phyloP scores from a whole-genome alignment of 1,140 invertebrate genomes.

The Pollicipes pollicipes region DNA sequence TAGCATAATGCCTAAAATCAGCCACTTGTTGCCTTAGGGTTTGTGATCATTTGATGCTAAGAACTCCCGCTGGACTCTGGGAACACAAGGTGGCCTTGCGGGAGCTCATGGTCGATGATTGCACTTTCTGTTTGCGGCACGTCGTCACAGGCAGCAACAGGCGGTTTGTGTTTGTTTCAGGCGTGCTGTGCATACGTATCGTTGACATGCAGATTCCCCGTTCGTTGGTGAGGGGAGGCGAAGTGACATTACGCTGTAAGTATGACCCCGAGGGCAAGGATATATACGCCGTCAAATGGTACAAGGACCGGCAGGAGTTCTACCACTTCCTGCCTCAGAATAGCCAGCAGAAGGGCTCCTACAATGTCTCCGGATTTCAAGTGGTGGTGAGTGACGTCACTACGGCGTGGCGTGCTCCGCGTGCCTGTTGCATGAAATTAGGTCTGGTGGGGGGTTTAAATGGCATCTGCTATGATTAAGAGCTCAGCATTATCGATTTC shows the following conservation, averaged over 20 bases:
- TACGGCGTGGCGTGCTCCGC: no score
- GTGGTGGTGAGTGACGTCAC: neutral
- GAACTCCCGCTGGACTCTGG: no score
- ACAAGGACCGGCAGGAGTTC: neutral
- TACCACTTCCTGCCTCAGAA: neutral
- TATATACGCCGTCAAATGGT: slow-evolving; percentile 4
- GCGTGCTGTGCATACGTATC: neutral
- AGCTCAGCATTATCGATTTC: no score
- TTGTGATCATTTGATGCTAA: neutral
- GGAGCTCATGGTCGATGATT: no score
- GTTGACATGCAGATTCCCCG: neutral
- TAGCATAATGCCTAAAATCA: no score
- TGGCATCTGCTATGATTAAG: no score
- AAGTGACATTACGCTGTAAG: neutral
- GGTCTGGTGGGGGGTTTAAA: no score
- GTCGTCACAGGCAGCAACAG: no score
- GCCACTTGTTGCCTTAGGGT: no score
- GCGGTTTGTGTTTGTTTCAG: neutral
- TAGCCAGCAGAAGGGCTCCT: neutral
- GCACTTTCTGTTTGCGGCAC: neutral
- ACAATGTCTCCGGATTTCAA: neutral
- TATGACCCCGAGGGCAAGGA: neutral
- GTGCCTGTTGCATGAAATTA: no score
- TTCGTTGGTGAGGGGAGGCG: neutral
- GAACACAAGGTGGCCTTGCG: no score